Percentiles rank a stretch among this genome's conserved stretches.
Evolutionary conservation across 2,113 vertebrate species (phyloP).

Genomic region (Coracopsis vasa): DNA sequence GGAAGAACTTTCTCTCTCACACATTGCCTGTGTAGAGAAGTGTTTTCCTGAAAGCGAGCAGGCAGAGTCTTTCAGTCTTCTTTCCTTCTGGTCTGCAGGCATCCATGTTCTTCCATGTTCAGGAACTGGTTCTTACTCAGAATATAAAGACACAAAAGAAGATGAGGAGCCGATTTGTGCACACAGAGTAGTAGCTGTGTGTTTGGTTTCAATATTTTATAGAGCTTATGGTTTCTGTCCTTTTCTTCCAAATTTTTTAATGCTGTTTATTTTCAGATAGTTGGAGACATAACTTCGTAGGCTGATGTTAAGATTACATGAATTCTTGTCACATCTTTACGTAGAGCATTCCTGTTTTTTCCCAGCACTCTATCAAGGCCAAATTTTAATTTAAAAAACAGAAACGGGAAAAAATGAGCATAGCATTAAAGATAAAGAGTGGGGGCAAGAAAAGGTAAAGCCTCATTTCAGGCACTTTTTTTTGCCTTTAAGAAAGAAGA

Average conservation of each 20-base stretch:
- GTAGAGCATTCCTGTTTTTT: neutral
- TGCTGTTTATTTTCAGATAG: neutral
- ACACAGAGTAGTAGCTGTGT: neutral
- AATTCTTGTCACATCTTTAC: neutral
- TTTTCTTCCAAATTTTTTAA: neutral
- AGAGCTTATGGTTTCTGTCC: neutral
- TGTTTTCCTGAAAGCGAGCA: neutral
- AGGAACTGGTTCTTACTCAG: neutral
- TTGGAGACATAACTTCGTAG: neutral
- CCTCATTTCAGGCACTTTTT: neutral
- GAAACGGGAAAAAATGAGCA: neutral
- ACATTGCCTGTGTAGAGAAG: neutral
- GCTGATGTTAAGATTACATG: neutral
- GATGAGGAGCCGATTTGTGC: neutral
- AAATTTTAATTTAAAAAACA: neutral
- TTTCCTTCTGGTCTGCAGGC: neutral
- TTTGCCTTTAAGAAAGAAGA: neutral
- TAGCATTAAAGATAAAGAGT: rapidly evolving
- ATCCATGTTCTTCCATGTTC: neutral
- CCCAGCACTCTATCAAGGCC: neutral
- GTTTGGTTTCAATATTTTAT: neutral
- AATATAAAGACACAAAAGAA: neutral
- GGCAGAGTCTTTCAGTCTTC: neutral
- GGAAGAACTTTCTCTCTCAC: neutral
- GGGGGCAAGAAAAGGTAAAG: neutral